Base-by-base conservation (phyloP, 92 coral and sea anemone genomes). In the Phenganax marumi region DNA sequence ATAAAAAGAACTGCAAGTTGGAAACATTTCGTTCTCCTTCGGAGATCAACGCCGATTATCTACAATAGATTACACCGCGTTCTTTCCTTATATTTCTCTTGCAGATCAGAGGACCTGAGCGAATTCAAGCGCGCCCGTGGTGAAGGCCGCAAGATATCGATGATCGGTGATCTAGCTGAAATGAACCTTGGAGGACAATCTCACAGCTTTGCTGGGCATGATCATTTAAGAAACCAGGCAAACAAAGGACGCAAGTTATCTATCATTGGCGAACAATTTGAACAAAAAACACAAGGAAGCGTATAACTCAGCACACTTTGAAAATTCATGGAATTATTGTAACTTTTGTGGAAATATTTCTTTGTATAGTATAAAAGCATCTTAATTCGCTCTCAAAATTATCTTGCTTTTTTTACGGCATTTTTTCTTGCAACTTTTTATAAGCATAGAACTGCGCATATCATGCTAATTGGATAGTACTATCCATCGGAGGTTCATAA, bases 231-330 rank as follows among this genome's bases (percentile, higher is more conserved):
- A 24, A 25, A 19, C 13, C 51, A 51, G 0, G 39, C 85, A 14
- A 61, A 80, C 74, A 81, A 82, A 8, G 94, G 94, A 0, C 87
- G 90, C 24, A 85, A 85, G 63, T 79, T 89, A 16, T 86, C 94
- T 48, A 70, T 84, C 21, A 91, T 91, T 18, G 94, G 94, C 9
- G 91, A 88, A 83, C 84, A 80, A 46, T 72, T 88, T 56, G 86
- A 91, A 46, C 60, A 48, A 46, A 85, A 84, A 53, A 75, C 68
- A 33, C 56, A 39, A 52, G 33, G 68, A 16, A 24, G 51, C 19
- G 17, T 61, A 58, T 61, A 66, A 60, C 21, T 24, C 50, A 10
- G 50, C 46, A 17, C 18, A 61, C 18, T 78, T 52, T 74, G 48
- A 74, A 56, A 56, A 49, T 12, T 52, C 6, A 52, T 56, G 63